Conservation (phyloP, 1,140 invertebrate species). For the Drosophila sturtevanti region DNA sequence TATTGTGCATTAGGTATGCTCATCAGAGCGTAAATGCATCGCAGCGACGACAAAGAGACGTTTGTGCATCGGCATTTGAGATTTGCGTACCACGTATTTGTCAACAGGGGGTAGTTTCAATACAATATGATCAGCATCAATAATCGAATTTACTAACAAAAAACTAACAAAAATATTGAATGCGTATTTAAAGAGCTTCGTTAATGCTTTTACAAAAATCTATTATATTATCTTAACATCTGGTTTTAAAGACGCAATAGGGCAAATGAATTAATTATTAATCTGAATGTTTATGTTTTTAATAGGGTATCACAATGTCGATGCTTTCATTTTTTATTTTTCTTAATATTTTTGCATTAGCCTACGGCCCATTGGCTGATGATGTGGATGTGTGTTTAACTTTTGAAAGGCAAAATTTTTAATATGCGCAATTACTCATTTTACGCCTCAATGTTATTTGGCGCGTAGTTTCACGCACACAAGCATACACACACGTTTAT, state of each 20-base stretch:
- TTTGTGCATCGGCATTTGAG: not conserved
- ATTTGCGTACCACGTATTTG: not conserved
- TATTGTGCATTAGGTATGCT: constrained; percentile 7
- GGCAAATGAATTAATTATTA: not conserved
- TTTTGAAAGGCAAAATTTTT: constrained; percentile 48
- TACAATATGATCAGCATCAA: no score
- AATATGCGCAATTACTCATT: constrained; percentile 79
- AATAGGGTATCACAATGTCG: not conserved
- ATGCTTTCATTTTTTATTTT: not conserved
- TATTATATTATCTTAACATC: no score
- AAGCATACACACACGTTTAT: constrained; percentile 16
- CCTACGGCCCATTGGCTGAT: constrained; percentile 42
- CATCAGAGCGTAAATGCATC: constrained; percentile 25
- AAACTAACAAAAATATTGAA: no score
- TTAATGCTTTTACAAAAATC: no score
- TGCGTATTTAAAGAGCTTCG: no score
- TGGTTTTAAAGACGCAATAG: no score
- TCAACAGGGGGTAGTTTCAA: no score
- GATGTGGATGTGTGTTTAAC: constrained; percentile 34
- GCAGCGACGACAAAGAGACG: not conserved
- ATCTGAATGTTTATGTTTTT: not conserved
- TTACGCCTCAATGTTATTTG: constrained; percentile 68
- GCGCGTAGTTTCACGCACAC: constrained; percentile 66
- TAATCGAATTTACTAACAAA: no score
- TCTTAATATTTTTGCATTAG: constrained; percentile 27